Conservation (phyloP, 2,888 invertebrate species). For the Eutolmus rufibarbis region DNA sequence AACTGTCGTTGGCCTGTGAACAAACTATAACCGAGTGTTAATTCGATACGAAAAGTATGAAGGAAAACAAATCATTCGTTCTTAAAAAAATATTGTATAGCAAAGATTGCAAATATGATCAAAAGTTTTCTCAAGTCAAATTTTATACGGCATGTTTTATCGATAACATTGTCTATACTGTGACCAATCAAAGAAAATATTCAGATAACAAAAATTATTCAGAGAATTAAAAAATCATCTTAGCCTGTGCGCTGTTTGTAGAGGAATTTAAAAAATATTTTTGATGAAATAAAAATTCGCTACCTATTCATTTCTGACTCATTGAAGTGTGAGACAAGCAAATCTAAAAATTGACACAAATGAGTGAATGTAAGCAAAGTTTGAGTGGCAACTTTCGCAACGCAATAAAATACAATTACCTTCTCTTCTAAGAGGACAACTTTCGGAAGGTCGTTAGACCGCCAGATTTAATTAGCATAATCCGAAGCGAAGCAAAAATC, state of each 20-base stretch:
- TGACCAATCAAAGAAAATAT: background rate
- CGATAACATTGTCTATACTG: too few species aligned
- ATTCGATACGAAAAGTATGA: too few species aligned
- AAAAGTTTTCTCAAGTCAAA: too few species aligned
- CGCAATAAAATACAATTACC: background rate
- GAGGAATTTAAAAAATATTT: background rate
- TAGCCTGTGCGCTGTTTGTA: background rate
- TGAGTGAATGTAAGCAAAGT: background rate
- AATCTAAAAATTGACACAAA: background rate
- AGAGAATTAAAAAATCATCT: background rate
- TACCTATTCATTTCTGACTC: background rate
- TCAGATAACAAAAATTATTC: background rate
- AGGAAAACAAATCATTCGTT: too few species aligned
- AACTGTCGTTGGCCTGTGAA: too few species aligned
- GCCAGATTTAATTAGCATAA: background rate
- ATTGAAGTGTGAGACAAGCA: background rate
- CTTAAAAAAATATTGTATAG: too few species aligned
- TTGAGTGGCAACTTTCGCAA: background rate
- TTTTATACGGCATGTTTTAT: too few species aligned
- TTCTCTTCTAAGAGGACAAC: background rate
- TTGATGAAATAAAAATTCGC: background rate
- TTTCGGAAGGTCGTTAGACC: background rate
- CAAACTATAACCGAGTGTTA: too few species aligned
- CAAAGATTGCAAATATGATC: too few species aligned
- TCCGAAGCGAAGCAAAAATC: background rate